phyloP scores from a whole-genome alignment of 1,140 invertebrate genomes.

The Drosophila persimilis region DNA sequence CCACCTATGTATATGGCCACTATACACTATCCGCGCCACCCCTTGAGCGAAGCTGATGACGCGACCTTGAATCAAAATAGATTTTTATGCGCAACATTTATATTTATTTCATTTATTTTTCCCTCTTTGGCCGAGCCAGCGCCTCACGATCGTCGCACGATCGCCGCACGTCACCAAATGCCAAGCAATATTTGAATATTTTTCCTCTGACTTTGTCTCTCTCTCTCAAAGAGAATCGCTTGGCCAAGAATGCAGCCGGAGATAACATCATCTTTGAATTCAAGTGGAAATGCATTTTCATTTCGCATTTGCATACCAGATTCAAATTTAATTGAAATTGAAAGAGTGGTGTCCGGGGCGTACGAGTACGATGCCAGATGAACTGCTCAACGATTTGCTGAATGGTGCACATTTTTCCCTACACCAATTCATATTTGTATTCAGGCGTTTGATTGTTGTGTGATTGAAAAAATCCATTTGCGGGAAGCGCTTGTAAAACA shows the following conservation, averaged over 20 bases:
- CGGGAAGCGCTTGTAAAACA: slow-evolving; percentile 22
- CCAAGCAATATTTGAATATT: slow-evolving; percentile 24
- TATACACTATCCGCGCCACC: slow-evolving; percentile 10
- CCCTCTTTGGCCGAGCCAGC: slow-evolving; percentile 1
- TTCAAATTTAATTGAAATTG: slow-evolving; percentile 40
- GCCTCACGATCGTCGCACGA: slow-evolving; percentile 11
- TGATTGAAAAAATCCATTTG: too few relatives aligned
- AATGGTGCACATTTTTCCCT: slow-evolving; percentile 11
- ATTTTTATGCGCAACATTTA: slow-evolving; percentile 65
- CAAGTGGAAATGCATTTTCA: slow-evolving; percentile 49
- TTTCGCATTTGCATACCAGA: slow-evolving; percentile 7
- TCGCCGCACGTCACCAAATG: slow-evolving; percentile 55
- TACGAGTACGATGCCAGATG: slow-evolving; percentile 2
- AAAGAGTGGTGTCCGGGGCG: slow-evolving; percentile 27
- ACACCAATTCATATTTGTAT: slow-evolving; percentile 26
- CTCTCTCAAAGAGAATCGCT: not conserved
- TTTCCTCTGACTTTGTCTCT: slow-evolving; percentile 29
- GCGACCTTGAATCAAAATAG: slow-evolving; percentile 76
- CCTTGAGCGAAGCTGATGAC: slow-evolving; percentile 60
- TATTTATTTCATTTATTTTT: slow-evolving; percentile 35
- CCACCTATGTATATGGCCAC: not conserved
- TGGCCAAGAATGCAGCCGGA: slow-evolving; percentile 12
- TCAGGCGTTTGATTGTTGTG: slow-evolving; percentile 1
- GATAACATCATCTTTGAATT: slow-evolving; percentile 42
- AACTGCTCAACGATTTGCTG: slow-evolving; percentile 20